Evolutionary conservation across 1,140 invertebrate species (phyloP).

Genomic region (Sinonovacula constricta): DNA sequence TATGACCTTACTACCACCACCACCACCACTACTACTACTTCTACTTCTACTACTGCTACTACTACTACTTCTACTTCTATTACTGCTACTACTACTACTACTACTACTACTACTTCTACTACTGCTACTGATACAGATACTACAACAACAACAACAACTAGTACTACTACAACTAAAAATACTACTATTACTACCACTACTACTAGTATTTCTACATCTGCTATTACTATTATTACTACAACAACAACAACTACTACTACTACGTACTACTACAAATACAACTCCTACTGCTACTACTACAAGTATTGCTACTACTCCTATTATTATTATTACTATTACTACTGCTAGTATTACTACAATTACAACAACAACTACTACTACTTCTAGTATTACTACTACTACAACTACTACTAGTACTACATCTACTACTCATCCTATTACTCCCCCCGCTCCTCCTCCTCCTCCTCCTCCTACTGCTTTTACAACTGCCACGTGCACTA

Average conservation of each 20-base stretch:
- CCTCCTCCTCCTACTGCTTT: too few relatives aligned
- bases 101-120: not conserved
- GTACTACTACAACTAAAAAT: not conserved
- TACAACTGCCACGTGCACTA: not conserved
- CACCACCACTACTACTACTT: not conserved
- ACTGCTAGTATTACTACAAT: too few relatives aligned
- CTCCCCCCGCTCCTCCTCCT: too few relatives aligned
- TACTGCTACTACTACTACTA: constrained; percentile 6
- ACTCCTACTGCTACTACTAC: too few relatives aligned
- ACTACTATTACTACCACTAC: constrained; percentile 1
- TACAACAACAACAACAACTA: not conserved
- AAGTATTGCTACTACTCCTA: too few relatives aligned
- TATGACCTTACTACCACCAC: not conserved
- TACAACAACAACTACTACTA: too few relatives aligned
- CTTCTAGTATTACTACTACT: too few relatives aligned
- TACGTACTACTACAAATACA: too few relatives aligned
- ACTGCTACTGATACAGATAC: not conserved
- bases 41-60: constrained; percentile 2
- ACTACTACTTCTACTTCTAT: not conserved
- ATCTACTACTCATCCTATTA: too few relatives aligned
- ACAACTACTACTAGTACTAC: constrained; percentile 4
- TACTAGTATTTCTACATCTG: not conserved
- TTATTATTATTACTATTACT: too few relatives aligned
- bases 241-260: too few relatives aligned
- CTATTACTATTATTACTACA: too few relatives aligned